A percentile compares a stretch with the other conserved stretches of the same genome.
Conservation (phyloP, 2,888 invertebrate species). For the Oligia latruncula region DNA sequence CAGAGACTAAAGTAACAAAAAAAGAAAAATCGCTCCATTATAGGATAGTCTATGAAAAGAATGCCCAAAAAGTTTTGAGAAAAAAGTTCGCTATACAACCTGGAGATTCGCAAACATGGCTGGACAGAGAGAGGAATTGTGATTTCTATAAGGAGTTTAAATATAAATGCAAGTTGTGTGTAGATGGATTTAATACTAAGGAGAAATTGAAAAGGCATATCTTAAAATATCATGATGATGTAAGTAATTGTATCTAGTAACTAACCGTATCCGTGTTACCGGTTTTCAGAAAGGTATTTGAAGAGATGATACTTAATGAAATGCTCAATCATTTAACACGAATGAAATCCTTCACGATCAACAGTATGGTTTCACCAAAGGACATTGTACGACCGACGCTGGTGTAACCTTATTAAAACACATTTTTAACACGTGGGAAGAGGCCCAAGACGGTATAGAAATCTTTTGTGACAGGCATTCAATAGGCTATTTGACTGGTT, state of each 20-base stretch:
- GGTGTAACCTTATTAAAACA: too few species aligned
- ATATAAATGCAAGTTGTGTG: slow-evolving; percentile 49
- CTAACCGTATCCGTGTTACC: background rate
- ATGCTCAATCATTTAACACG: background rate
- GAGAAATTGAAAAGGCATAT: slow-evolving; percentile 40
- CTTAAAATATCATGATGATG: slow-evolving; percentile 45
- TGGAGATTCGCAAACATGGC: slow-evolving; percentile 33
- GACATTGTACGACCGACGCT: too few species aligned
- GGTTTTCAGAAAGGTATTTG: background rate
- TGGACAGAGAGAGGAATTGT: slow-evolving; percentile 42
- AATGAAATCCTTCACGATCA: background rate
- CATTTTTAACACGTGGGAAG: background rate
- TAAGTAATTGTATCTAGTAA: slow-evolving; percentile 26
- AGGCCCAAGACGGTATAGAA: too few species aligned
- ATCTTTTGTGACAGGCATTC: too few species aligned
- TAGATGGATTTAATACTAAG: slow-evolving; percentile 40
- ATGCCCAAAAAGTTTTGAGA: slow-evolving; percentile 42
- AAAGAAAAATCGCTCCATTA: slow-evolving; percentile 42
- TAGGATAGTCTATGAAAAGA: slow-evolving; percentile 46
- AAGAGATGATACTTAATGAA: background rate
- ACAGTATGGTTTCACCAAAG: background rate
- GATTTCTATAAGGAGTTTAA: slow-evolving; percentile 45
- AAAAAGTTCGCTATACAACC: slow-evolving; percentile 46
- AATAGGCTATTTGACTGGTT: too few species aligned
- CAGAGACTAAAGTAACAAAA: slow-evolving; percentile 1